These are phyloP conservation scores for Manacus vitellinus DNA, from an alignment of 2,113 vertebrate species.

Conservation along the genomic window DNA sequence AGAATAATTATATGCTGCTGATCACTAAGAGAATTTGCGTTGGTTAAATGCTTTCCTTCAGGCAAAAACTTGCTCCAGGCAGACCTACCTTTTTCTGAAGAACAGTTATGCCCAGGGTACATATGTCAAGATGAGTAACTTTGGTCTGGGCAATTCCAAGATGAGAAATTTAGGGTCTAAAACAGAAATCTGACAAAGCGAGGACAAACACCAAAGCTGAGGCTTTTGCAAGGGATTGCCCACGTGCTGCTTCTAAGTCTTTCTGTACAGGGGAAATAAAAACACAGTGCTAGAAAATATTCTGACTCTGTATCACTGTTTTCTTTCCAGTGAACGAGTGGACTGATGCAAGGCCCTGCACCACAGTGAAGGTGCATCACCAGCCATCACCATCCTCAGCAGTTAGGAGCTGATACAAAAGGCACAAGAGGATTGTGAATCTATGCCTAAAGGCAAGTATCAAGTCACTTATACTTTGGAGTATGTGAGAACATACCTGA, in stretches of 20 bases:
- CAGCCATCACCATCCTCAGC: background rate
- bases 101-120: background rate
- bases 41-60: background rate
- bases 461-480: background rate
- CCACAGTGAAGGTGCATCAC: background rate
- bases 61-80: background rate
- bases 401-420: background rate
- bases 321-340: background rate
- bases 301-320: background rate
- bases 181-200: background rate
- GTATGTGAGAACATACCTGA: background rate
- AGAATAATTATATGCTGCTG: background rate
- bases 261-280: background rate
- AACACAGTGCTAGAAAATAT: background rate
- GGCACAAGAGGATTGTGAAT: background rate
- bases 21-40: background rate
- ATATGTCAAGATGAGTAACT: background rate
- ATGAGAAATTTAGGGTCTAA: background rate
- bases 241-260: background rate
- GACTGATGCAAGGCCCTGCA: background rate
- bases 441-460: background rate
- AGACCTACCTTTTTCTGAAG: background rate
- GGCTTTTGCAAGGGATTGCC: background rate
- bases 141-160: background rate
- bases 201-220: background rate